Conservation (phyloP, 2,797 vertebrate genomes). For the Streptopelia turtur region DNA sequence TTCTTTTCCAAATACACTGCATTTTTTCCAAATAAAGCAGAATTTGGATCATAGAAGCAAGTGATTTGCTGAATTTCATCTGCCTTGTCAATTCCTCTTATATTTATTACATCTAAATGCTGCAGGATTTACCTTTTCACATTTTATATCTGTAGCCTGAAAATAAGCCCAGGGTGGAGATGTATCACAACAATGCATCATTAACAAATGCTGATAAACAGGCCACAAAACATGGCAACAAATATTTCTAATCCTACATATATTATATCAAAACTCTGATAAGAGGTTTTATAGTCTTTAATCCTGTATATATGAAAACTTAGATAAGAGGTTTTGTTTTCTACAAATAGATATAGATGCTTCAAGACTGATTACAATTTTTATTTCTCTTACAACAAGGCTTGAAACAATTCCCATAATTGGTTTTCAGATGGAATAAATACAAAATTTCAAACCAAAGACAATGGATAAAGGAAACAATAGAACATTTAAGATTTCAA, state of each 20-base stretch:
- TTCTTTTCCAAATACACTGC: not conserved
- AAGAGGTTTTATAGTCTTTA: not conserved
- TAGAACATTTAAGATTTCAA: not conserved
- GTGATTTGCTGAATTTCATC: not conserved
- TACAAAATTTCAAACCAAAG: not conserved
- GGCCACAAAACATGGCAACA: not conserved
- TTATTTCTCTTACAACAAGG: not conserved
- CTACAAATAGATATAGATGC: not conserved
- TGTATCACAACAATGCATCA: not conserved
- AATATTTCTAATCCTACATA: conserved; percentile 4
- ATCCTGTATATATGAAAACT: not conserved
- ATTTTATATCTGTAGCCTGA: not conserved
- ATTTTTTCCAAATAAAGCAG: not conserved
- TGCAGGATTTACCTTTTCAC: not conserved
- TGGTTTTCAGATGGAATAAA: not conserved
- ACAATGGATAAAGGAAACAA: not conserved
- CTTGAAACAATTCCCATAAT: not conserved
- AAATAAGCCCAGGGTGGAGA: not conserved
- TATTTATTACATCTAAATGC: not conserved
- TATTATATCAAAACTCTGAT: not conserved
- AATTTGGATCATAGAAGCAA: not conserved
- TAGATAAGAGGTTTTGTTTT: not conserved
- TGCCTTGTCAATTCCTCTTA: not conserved
- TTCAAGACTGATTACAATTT: not conserved
- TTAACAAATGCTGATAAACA: not conserved